phyloP scores from a whole-genome alignment of 2,888 invertebrate genomes.

The Athalia cordata region DNA sequence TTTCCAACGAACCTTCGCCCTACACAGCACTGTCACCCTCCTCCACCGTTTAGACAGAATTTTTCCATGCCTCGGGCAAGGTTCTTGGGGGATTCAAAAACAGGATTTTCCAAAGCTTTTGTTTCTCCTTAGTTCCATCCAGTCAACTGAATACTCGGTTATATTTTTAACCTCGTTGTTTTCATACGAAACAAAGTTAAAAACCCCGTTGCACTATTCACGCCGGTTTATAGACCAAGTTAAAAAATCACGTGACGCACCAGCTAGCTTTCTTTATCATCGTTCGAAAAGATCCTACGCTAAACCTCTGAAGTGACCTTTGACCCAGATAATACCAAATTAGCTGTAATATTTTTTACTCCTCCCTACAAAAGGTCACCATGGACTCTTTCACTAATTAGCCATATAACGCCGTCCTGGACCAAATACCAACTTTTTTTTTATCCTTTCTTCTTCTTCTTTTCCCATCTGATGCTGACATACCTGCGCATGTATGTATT shows the following conservation, averaged over 20 bases:
- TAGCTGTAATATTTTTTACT: no score
- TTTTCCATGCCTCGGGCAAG: not conserved
- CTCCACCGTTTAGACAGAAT: no score
- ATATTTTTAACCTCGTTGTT: slow-evolving; percentile 25
- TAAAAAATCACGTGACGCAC: no score
- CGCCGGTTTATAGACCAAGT: no score
- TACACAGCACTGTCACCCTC: not conserved
- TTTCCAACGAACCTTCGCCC: not conserved
- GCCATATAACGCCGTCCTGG: not conserved
- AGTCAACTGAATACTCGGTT: slow-evolving; percentile 11
- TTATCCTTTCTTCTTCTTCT: not conserved
- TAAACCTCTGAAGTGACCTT: slow-evolving; percentile 20
- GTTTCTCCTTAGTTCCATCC: slow-evolving; percentile 24
- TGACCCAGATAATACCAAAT: not conserved
- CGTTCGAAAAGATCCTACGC: not conserved
- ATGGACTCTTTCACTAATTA: not conserved
- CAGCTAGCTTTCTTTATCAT: not conserved
- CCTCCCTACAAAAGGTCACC: not conserved
- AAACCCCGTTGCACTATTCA: not conserved
- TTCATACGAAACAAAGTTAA: slow-evolving; percentile 6
- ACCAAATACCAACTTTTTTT: not conserved
- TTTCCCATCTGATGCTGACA: not conserved
- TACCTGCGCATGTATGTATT: no score
- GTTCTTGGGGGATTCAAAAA: not conserved
- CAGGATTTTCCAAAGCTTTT: slow-evolving; percentile 32